Conservation (phyloP, 2,113 vertebrate species). For the Podarcis cretensis region DNA sequence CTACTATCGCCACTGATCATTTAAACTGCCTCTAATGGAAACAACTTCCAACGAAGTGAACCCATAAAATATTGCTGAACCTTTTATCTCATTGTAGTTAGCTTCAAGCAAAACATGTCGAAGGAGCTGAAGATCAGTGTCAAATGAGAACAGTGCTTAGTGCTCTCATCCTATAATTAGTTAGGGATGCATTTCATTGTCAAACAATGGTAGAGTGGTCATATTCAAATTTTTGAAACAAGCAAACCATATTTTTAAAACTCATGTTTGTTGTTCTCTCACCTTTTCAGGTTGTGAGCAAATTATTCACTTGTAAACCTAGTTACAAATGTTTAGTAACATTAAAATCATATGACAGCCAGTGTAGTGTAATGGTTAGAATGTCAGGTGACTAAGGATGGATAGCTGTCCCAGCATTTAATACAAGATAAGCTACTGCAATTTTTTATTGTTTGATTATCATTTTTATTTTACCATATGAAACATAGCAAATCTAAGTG, state of each 20-base stretch:
- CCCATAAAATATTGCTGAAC: neutral
- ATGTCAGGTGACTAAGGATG: neutral
- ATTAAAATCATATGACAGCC: neutral
- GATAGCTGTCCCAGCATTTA: neutral
- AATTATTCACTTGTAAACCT: neutral
- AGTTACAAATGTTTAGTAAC: neutral
- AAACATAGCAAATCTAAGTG: neutral
- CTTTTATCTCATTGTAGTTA: neutral
- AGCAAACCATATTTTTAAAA: neutral
- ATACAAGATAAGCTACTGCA: neutral
- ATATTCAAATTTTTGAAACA: neutral
- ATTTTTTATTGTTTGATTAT: neutral
- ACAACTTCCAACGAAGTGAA: neutral
- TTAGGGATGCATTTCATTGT: neutral
- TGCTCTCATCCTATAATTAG: neutral
- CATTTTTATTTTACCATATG: neutral
- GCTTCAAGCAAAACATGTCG: neutral
- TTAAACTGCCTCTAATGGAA: neutral
- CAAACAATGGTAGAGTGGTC: neutral
- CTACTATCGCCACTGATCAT: neutral
- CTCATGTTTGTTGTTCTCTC: neutral
- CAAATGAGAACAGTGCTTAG: neutral
- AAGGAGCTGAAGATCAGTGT: neutral
- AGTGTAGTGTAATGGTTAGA: neutral
- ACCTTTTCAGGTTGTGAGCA: neutral